Conservation (phyloP, 2,113 vertebrate genomes). For the Petroica traversi region DNA sequence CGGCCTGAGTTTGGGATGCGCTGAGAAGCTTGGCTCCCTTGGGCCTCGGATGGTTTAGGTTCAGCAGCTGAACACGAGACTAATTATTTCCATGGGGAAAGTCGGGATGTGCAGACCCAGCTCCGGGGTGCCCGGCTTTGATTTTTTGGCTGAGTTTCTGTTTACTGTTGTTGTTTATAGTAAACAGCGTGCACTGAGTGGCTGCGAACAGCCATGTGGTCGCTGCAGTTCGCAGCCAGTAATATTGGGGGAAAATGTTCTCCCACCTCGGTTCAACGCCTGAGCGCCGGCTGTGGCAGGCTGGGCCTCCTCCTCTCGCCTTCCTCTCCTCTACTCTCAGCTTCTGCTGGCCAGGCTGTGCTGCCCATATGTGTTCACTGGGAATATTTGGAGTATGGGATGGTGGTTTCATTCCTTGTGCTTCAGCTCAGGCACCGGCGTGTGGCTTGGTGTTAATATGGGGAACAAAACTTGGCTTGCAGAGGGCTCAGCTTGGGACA, state of each 20-base stretch:
- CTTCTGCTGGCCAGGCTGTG: not conserved
- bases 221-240: conserved; percentile 36
- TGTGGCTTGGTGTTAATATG: not conserved
- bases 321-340: not conserved
- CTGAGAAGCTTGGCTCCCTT: not conserved
- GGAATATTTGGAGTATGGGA: not conserved
- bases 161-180: conserved; percentile 58
- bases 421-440: rapidly evolving
- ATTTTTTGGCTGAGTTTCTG: conserved; percentile 13
- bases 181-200: conserved; percentile 10
- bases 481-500: not conserved
- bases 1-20: not conserved
- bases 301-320: not conserved
- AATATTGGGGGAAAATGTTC: not conserved
- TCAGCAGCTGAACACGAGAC: not conserved
- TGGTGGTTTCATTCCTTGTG: not conserved
- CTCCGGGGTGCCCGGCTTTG: not conserved
- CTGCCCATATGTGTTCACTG: not conserved
- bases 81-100: not conserved
- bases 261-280: not conserved
- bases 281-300: not conserved
- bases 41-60: not conserved
- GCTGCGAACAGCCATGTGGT: conserved; percentile 53
- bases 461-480: rapidly evolving
- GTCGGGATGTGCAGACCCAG: not conserved